Base-by-base conservation (phyloP, 2,797 vertebrate genomes). In the Microctenopoma steveboyesi region DNA sequence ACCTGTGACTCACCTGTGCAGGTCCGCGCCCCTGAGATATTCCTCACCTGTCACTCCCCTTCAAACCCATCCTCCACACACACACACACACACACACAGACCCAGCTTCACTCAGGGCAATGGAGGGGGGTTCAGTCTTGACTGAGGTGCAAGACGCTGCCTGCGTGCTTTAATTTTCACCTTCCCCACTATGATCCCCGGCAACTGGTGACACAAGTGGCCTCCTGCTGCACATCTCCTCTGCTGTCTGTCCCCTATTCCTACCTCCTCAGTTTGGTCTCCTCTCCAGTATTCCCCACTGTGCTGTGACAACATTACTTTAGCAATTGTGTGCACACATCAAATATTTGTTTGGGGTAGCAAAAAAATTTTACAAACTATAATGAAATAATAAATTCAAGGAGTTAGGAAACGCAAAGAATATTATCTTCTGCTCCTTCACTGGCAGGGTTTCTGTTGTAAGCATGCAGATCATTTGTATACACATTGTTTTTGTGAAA, bases 151-250 rank as follows among this genome's bases (percentile, higher is more conserved):
- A 93, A 95, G 94, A 94, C 94, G 90, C 85, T 85, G 78, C 94
- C 94, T 77, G 92, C 86, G 68, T 76, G 90, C 91, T 94, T 95
- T 94, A 91, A 95, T 95, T 95, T 94, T 93, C 94, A 95, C 94
- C 93, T 95, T 91, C 88, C 90, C 91, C 88, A 92, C 86, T 74
- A 89, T 84, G 88, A 87, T 86, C 87, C 86, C 88, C 81, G 74
- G 82, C 84, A 71, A 85, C 76, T 76, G 86, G 72, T 85, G 88
- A 90, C 85, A 88, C 81, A 68, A 78, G 76, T 77, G 88, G 76
- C 78, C 77, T 79, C 86, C 89, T 52, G 86, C 88, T 75, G 83
- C 55, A 61, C 10, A 5, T 40, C 79, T 79, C 63, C 61, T 75
- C 81, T 30, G 6, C 76, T 25, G 64, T 73, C 79, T 83, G 72